phyloP scores from a whole-genome alignment of 2,888 invertebrate genomes.

The Liodrosophila aerea region DNA sequence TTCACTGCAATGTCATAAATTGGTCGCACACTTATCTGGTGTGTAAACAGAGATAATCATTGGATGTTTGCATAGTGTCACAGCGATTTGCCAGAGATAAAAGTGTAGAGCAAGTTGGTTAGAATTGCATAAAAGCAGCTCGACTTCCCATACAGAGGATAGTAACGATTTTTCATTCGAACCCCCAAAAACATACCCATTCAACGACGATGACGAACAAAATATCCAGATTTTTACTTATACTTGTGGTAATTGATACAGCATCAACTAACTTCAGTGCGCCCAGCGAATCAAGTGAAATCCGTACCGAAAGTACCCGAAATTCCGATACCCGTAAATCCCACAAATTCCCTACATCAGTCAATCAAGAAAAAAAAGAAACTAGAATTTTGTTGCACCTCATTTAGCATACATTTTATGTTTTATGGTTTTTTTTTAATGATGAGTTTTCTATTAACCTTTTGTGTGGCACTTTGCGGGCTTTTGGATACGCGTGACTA shows the following conservation, averaged over 20 bases:
- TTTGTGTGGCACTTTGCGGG: conserved; percentile 56
- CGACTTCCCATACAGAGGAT: conserved; percentile 37
- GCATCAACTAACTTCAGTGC: background rate
- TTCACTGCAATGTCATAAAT: conserved; percentile 78
- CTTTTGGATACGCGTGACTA: conserved; percentile 49
- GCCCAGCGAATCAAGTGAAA: background rate
- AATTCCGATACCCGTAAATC: conserved; percentile 20
- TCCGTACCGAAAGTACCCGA: background rate
- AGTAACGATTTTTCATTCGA: conserved; percentile 82
- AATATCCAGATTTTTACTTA: conserved; percentile 75
- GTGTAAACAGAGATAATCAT: conserved; percentile 46
- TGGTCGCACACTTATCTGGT: conserved; percentile 54
- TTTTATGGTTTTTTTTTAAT: conserved; percentile 45
- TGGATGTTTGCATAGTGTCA: conserved; percentile 58
- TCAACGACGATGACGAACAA: conserved; percentile 80
- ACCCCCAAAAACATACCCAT: conserved; percentile 47
- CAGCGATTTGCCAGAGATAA: conserved; percentile 43
- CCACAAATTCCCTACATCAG: conserved; percentile 4
- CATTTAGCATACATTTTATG: conserved; percentile 6
- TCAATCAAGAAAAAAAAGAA: no score
- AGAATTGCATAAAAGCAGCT: conserved; percentile 75
- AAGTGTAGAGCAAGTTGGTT: no score
- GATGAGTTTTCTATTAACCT: conserved; percentile 60
- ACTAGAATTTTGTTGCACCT: conserved; percentile 2
- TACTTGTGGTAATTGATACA: conserved; percentile 80